A percentile compares a stretch with the other conserved stretches of the same genome.
Conservation (phyloP, 2,888 invertebrate genomes). For the Pheosia tremula region DNA sequence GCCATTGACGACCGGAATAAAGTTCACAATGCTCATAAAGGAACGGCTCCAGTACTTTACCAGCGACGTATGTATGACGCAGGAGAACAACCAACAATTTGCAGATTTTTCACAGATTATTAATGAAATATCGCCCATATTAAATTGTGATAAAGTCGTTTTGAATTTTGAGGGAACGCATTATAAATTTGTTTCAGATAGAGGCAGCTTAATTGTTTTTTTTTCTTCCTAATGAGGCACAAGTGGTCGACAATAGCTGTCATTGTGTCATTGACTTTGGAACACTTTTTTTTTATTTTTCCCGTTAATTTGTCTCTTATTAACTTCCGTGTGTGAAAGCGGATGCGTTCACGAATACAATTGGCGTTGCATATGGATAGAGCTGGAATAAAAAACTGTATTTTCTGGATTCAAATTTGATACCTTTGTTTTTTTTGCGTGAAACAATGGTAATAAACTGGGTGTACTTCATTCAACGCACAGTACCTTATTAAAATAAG, state of each 20-base stretch:
- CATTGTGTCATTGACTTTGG: slow-evolving; percentile 71
- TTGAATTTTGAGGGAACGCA: slow-evolving; percentile 17
- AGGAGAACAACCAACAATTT: slow-evolving; percentile 34
- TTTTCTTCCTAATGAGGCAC: slow-evolving; percentile 80
- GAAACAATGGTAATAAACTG: background rate
- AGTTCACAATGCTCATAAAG: slow-evolving; percentile 80
- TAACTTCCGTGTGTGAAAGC: slow-evolving; percentile 56
- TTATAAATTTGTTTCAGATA: slow-evolving; percentile 50
- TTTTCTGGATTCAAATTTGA: slow-evolving; percentile 12
- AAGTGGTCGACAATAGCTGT: slow-evolving; percentile 76
- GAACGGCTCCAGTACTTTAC: slow-evolving; percentile 67
- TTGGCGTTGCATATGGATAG: slow-evolving; percentile 41
- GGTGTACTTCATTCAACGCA: too few species aligned
- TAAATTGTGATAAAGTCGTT: slow-evolving; percentile 31
- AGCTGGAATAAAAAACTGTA: slow-evolving; percentile 24
- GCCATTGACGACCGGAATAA: slow-evolving; percentile 73
- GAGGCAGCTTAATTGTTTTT: slow-evolving; percentile 72
- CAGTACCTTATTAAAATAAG: background rate
- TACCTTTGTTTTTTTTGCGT: background rate
- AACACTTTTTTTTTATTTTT: slow-evolving; percentile 60
- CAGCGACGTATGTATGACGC: slow-evolving; percentile 67
- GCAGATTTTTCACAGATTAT: slow-evolving; percentile 17
- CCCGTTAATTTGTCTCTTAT: slow-evolving; percentile 67
- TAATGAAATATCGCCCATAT: slow-evolving; percentile 45
- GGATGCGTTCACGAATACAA: slow-evolving; percentile 46